A percentile compares a stretch with the other conserved stretches of the same genome.
phyloP scores from a whole-genome alignment of 2,888 invertebrate genomes.

The Pogonocherus hispidulus region DNA sequence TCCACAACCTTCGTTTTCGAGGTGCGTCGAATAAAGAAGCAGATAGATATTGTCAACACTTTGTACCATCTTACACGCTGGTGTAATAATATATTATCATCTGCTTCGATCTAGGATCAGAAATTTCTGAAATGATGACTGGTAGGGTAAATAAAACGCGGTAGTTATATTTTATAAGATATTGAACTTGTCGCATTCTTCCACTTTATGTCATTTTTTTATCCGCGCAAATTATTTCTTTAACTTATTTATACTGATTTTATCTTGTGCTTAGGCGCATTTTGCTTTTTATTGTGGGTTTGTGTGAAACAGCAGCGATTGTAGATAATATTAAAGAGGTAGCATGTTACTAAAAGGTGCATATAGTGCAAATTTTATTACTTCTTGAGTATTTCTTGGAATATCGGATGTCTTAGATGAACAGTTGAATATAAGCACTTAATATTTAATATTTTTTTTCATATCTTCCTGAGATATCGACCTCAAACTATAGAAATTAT shows the following conservation, averaged over 20 bases:
- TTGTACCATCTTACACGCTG: background rate
- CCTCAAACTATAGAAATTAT: too few species aligned
- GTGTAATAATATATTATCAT: background rate
- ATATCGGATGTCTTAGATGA: too few species aligned
- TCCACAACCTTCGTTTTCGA: background rate
- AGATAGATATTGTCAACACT: background rate
- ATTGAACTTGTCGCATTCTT: constrained; percentile 17
- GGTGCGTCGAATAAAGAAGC: background rate
- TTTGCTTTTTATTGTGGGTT: constrained; percentile 5
- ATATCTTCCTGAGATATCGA: too few species aligned
- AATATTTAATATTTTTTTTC: too few species aligned
- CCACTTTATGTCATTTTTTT: constrained; percentile 5
- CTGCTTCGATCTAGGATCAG: background rate
- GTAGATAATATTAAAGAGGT: background rate
- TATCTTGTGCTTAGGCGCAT: background rate
- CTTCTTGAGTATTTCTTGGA: too few species aligned
- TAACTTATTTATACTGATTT: constrained; percentile 11
- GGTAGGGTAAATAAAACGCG: background rate
- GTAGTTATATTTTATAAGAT: constrained; percentile 11
- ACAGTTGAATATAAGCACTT: too few species aligned
- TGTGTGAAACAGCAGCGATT: background rate
- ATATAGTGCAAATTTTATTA: too few species aligned
- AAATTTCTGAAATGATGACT: constrained; percentile 3
- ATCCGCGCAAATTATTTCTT: constrained; percentile 21
- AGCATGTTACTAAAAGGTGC: too few species aligned